Percentiles rank a stretch among this genome's conserved stretches.
These are phyloP conservation scores for Clarias magur DNA, from an alignment of 2,113 vertebrate genomes.

Conservation along the genomic window DNA sequence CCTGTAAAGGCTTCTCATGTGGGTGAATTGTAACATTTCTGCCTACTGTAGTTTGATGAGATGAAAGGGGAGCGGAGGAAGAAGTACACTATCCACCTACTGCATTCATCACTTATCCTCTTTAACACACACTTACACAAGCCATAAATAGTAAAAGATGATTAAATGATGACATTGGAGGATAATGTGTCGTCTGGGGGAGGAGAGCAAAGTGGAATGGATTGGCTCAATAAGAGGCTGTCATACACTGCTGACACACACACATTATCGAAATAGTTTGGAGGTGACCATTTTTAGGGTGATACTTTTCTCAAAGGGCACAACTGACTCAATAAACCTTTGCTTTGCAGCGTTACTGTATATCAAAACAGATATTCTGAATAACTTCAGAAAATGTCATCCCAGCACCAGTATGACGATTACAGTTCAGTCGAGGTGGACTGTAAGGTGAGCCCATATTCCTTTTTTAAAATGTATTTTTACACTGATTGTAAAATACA, in stretches of 20 bases:
- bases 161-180: constrained; percentile 31
- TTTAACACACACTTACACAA: constrained; percentile 25
- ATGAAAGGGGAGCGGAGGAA: neutral
- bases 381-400: neutral
- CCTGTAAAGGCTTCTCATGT: constrained; percentile 3
- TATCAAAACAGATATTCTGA: neutral
- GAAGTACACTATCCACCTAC: constrained; percentile 1
- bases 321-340: neutral
- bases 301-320: constrained; percentile 12
- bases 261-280: constrained; percentile 13
- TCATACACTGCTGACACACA: constrained; percentile 4
- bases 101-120: constrained; percentile 23
- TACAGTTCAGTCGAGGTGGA: constrained; percentile 61
- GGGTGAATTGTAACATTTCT: constrained; percentile 40
- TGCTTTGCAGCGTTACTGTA: neutral
- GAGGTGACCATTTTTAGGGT: constrained; percentile 21
- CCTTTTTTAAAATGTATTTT: no score
- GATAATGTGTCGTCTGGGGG: constrained; percentile 24
- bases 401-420: constrained; percentile 49
- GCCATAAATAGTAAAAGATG: constrained; percentile 47
- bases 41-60: constrained; percentile 2
- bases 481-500: constrained; percentile 55
- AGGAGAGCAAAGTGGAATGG: constrained; percentile 13
- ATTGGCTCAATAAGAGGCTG: constrained; percentile 21
- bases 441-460: constrained; percentile 61